Base-by-base conservation (phyloP, 2,113 vertebrate species). In the Salminus brasiliensis region DNA sequence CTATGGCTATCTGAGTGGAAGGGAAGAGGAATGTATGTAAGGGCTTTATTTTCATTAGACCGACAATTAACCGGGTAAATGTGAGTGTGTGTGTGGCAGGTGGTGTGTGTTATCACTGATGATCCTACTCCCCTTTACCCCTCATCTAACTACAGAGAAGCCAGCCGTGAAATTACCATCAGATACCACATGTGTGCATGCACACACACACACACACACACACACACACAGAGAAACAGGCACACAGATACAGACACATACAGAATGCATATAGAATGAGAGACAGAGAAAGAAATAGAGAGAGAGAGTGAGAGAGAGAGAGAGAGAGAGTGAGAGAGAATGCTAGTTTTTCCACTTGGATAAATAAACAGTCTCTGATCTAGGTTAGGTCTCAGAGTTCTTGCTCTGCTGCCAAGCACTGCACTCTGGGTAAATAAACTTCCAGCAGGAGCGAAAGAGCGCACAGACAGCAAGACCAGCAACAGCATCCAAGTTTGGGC, bases 111-210 rank as follows among this genome's bases (percentile, higher is more conserved):
- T 86, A 88, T 86, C 82, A 82, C 32, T 79, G 81, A 85, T 88
- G 88, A 90, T 88, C 87, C 62, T 85, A 23, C 74, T 81, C 84
- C 83, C 67, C 60, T 67, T 63, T 79, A 74, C 82, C 72, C 81
- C 53, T 76, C 72, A 75, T 72, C 77, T 81, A 55, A 71, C 65
- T 70, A 52, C 62, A 82, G 78, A 49, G 79, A 89, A 86, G 59
- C 81, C 88, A 84, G 84, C 83, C 91, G 30, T 92, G 90, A 92
- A 93, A 93, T 93, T 90, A 87, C 84, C 87, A 91, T 90, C 87
- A 88, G 89, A 92, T 86, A 85, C 73, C 77, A 72, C 47, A 74
- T 72, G 47, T 3, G 2, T 2, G 43, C 72, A 81, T 73, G 75
- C 81, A 71, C 81, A 79, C 83, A 70, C 83, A 85, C 53, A 84